These are phyloP conservation scores for Typhlomys cinereus DNA, from an alignment of 2,113 vertebrate species.

Conservation along the genomic window DNA sequence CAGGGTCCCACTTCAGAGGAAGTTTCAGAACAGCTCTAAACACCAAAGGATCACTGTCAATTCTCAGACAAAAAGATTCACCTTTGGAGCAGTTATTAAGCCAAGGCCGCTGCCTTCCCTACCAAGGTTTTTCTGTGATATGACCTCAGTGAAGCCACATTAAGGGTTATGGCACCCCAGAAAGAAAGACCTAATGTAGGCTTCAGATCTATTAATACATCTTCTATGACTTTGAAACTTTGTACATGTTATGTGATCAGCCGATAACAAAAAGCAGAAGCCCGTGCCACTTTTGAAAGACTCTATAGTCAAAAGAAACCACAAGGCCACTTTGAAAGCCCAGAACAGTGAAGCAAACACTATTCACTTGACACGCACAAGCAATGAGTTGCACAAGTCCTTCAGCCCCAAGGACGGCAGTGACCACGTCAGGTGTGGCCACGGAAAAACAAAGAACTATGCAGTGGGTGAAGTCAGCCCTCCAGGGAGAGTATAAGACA, in stretches of 20 bases:
- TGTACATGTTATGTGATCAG: neutral
- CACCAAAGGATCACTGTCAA: neutral
- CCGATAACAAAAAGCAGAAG: neutral
- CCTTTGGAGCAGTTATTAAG: neutral
- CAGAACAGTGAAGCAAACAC: neutral
- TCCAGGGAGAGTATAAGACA: neutral
- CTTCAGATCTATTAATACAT: neutral
- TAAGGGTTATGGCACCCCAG: neutral
- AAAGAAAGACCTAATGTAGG: neutral
- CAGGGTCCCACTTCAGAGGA: neutral
- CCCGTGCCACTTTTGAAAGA: neutral
- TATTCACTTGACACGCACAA: neutral
- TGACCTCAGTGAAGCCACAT: neutral
- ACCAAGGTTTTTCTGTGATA: neutral
- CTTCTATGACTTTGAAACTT: neutral
- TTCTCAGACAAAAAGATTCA: neutral
- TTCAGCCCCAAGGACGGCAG: neutral
- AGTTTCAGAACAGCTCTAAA: neutral
- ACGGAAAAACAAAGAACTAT: neutral
- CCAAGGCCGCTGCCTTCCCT: neutral
- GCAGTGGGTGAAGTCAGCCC: no score
- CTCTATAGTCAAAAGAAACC: neutral
- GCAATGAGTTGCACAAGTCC: neutral
- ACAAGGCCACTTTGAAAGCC: neutral
- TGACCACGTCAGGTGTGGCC: neutral